Evolutionary conservation across 1,140 invertebrate species (phyloP), one percentile per base, ranked within the genome.

Genomic region (Drosophila littoralis): DNA sequence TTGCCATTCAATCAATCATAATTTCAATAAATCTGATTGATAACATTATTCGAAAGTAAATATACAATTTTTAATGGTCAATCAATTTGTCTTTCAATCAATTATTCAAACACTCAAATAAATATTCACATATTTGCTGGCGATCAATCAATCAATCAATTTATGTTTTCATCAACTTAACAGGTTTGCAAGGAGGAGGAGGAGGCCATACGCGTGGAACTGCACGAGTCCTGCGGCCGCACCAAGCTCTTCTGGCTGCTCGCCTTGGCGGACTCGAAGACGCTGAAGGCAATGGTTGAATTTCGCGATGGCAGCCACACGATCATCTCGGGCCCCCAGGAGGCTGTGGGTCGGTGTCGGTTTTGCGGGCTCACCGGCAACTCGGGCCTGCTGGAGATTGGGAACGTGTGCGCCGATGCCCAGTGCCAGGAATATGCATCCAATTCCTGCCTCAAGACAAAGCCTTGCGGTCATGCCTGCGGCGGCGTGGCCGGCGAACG

Each of bases 221-320:
- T 99, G 9, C 98, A 99, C 91, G 98, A 99, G 93, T 98, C 98
- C 0, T 99, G 98, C 91, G 98, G 98, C 0, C 94, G 98, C 54
- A 98, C 97, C 0, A 99, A 99, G 91, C 93, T 99, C 2, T 99
- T 98, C 92, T 99, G 98, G 98, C 93, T 99, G 0, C 93, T 99
- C 79, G 96, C 98, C 3, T 92, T 99, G 6, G 97, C 98, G 1
- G 98, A 99, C 88, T 97, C 97, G 0, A 95, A 96, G 67, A 99
- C 97, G 0, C 93, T 99, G 1, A 99, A 99, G 92, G 97, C 97
- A 0, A 94, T 99, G 90, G 96, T 99, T 4, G 98, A 99, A 92
- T 98, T 99, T 91, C 94, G 98, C 28, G 96, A 97, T 81, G 97
- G 96, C 67, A 85, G 92, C 80, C 93, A 93, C 35, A 92, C 86